Evolutionary conservation across 2,888 invertebrate species (phyloP).

Genomic region (Calameuta idolon): DNA sequence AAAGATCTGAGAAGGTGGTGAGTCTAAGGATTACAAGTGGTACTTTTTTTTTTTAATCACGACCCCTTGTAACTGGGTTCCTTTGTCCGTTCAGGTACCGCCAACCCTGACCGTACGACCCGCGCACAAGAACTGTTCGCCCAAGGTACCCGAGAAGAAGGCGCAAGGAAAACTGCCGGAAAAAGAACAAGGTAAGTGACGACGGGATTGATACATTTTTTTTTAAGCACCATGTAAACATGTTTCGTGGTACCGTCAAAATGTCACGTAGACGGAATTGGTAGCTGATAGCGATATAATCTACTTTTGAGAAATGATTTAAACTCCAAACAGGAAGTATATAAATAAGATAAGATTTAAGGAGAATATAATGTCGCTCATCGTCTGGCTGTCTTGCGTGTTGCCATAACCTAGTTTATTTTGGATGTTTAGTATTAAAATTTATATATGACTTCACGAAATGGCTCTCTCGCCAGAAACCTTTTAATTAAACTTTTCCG

Average conservation of each 20-base stretch:
- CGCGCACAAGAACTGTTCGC: constrained; percentile 75
- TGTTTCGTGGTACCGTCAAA: not conserved
- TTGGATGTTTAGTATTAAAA: not conserved
- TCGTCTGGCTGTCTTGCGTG: constrained; percentile 10
- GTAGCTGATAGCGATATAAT: not conserved
- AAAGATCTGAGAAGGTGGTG: constrained; percentile 84
- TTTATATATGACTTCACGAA: not conserved
- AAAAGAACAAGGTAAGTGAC: constrained; percentile 61
- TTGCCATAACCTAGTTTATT: not conserved
- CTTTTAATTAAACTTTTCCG: constrained; percentile 29
- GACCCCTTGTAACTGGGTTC: constrained; percentile 2
- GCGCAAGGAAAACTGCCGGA: constrained; percentile 53
- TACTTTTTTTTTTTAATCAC: not conserved
- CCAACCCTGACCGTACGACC: constrained; percentile 71
- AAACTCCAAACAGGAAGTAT: not conserved
- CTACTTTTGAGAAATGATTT: not conserved
- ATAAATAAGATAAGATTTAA: constrained; percentile 17
- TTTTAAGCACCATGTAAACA: not conserved
- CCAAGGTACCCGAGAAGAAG: constrained; percentile 71
- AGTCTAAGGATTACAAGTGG: constrained; percentile 35
- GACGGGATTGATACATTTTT: not conserved
- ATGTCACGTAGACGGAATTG: not conserved
- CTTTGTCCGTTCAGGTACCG: constrained; percentile 66
- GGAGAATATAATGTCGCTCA: constrained; percentile 4
- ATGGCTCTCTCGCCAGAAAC: not conserved